Conservation (phyloP, 2,888 invertebrate species). For the Ectemnius continuus region DNA sequence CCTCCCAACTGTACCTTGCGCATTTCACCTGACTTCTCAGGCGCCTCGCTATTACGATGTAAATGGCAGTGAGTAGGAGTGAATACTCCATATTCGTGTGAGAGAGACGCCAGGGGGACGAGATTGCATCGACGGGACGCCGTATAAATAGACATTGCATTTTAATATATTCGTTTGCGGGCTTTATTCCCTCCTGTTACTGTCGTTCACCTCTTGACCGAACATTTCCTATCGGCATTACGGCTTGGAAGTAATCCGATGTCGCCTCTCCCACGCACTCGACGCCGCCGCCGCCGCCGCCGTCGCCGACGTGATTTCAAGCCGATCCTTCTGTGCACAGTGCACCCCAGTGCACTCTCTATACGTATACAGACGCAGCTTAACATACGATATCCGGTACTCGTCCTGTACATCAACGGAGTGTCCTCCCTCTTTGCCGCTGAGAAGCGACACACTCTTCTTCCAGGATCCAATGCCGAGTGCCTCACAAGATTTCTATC, state of each 20-base stretch:
- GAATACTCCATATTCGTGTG: no score
- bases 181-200: constrained; percentile 15
- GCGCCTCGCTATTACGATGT: no score
- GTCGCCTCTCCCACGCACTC: constrained; percentile 42
- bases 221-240: constrained; percentile 18
- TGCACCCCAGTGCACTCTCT: constrained; percentile 30
- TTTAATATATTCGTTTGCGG: constrained; percentile 4
- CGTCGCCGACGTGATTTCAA: constrained; percentile 21
- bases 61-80: no score
- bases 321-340: constrained; percentile 28
- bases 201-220: constrained; percentile 23
- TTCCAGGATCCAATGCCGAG: not conserved
- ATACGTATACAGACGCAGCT: constrained; percentile 25
- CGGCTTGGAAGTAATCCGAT: constrained; percentile 25
- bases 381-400: constrained; percentile 61
- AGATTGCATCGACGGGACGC: no score
- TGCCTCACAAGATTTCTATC: constrained; percentile 16
- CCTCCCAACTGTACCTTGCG: no score
- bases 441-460: constrained; percentile 1
- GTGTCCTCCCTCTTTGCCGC: not conserved
- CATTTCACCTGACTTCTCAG: no score
- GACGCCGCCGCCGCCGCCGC: no score
- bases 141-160: no score
- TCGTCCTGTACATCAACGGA: constrained; percentile 49
- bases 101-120: no score